phyloP scores from a whole-genome alignment of 2,113 vertebrate species.

The Cranoglanis bouderius region DNA sequence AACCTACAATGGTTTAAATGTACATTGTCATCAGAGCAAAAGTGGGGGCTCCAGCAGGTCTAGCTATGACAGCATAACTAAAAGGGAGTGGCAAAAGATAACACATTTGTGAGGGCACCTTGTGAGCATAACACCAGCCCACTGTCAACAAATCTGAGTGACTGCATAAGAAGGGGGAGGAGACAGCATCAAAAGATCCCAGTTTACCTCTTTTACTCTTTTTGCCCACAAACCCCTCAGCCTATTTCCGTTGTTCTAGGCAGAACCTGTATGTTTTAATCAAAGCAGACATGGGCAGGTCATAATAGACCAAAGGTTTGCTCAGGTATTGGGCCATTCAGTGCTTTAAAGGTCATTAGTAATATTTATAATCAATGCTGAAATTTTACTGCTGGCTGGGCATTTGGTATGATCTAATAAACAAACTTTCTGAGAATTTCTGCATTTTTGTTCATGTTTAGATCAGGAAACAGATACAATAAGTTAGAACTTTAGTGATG shows the following conservation, averaged over 20 bases:
- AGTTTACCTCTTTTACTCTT: neutral
- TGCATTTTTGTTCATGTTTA: neutral
- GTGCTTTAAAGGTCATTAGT: neutral
- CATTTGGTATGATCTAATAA: neutral
- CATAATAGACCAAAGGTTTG: neutral
- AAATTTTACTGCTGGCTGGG: neutral
- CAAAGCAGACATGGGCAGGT: neutral
- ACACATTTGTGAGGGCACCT: neutral
- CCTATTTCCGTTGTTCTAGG: neutral
- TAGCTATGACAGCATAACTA: neutral
- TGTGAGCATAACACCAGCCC: neutral
- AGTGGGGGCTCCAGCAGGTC: no score
- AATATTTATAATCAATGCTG: neutral
- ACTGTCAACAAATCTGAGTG: neutral
- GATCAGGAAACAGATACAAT: neutral
- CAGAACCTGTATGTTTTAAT: neutral
- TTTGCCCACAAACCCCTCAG: neutral
- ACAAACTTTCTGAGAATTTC: neutral
- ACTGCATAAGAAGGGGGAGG: neutral
- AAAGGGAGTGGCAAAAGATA: neutral
- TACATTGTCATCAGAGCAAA: neutral
- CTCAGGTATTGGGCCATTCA: neutral
- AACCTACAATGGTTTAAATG: neutral
- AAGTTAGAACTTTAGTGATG: neutral
- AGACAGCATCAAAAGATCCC: neutral